phyloP scores from a whole-genome alignment of 2,113 vertebrate genomes.

The Camelus bactrianus region DNA sequence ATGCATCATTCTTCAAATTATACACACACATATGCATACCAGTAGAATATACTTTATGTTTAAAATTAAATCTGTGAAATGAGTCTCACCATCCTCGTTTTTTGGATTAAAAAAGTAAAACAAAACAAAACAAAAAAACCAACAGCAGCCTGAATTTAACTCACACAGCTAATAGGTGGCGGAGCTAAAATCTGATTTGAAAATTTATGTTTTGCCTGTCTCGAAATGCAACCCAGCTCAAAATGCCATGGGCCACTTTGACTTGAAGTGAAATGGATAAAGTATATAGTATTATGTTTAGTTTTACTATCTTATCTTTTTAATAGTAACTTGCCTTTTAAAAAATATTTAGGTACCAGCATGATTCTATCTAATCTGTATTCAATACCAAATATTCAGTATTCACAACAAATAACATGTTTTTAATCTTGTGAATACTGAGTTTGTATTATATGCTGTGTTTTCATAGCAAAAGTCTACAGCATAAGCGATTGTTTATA shows the following conservation, averaged over 20 bases:
- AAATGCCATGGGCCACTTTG: not conserved
- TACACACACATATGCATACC: not conserved
- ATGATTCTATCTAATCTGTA: not conserved
- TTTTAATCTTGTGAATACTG: not conserved
- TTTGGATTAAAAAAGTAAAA: not conserved
- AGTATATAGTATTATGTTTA: not conserved
- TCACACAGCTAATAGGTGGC: not conserved
- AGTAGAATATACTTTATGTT: not conserved
- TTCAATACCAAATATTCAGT: slow-evolving; percentile 33
- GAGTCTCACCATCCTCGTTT: not conserved
- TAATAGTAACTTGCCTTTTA: not conserved
- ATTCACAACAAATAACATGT: slow-evolving; percentile 7
- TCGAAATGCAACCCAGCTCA: slow-evolving; percentile 23
- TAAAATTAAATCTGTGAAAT: slow-evolving; percentile 5
- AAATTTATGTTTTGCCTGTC: not conserved
- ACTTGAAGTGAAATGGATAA: not conserved
- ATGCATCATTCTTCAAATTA: not conserved
- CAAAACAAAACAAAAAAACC: not conserved
- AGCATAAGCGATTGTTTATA: slow-evolving; percentile 51
- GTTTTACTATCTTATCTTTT: not conserved
- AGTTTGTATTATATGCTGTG: not conserved
- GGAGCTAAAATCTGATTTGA: not conserved
- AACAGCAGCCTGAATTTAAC: not conserved
- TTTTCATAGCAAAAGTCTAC: not conserved
- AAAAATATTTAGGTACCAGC: not conserved